Conservation (phyloP, 2,113 vertebrate genomes). For the Tylochromis polylepis region DNA sequence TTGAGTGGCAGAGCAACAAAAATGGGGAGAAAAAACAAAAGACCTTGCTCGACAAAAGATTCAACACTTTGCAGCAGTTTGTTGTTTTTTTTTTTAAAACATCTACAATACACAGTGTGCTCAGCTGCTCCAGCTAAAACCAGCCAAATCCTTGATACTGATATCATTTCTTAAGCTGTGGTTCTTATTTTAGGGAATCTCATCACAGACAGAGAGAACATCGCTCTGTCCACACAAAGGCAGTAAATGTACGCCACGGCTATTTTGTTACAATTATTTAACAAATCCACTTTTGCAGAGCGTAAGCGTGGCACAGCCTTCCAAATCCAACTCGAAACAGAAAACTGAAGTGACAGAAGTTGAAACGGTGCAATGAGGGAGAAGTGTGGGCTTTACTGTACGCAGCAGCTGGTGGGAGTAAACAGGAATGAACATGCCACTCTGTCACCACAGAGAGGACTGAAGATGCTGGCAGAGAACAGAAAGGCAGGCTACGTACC, state of each 20-base stretch:
- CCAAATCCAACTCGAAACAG: not conserved
- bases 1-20: slow-evolving; percentile 24
- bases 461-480: slow-evolving; percentile 13
- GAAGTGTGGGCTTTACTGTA: slow-evolving; percentile 25
- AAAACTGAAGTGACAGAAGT: slow-evolving; percentile 7
- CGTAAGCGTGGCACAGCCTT: not conserved
- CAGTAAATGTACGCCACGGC: not conserved
- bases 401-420: slow-evolving; percentile 37
- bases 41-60: slow-evolving; percentile 16
- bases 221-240: not conserved
- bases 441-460: slow-evolving; percentile 21
- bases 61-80: not conserved
- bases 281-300: not conserved
- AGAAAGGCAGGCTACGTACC: slow-evolving; percentile 7
- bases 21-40: not conserved
- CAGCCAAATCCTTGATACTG: slow-evolving; percentile 3
- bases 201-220: not conserved
- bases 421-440: slow-evolving; percentile 39
- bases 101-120: not conserved
- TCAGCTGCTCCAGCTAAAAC: not conserved
- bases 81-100: not conserved
- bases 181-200: slow-evolving; percentile 1
- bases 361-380: not conserved
- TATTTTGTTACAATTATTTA: not conserved
- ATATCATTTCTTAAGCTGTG: not conserved